Percentiles rank a stretch among this genome's conserved stretches.
Evolutionary conservation across 2,113 vertebrate genomes (phyloP).

Genomic region (Haemorhous mexicanus): DNA sequence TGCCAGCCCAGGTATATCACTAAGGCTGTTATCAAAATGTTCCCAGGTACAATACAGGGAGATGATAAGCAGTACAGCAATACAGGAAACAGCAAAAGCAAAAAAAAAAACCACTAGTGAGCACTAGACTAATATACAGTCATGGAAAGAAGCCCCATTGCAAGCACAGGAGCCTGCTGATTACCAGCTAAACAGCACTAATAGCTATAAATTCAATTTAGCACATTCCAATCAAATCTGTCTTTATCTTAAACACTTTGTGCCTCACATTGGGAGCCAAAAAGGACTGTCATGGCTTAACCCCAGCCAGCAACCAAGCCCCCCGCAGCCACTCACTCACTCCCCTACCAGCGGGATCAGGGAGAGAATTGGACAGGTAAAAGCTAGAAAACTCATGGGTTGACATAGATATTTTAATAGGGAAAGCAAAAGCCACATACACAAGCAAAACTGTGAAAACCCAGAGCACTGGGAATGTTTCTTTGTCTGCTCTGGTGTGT

Average conservation of each 20-base stretch:
- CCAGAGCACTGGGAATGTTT: too few relatives aligned
- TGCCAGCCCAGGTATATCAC: neutral
- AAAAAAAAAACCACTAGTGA: neutral
- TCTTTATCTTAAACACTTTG: neutral
- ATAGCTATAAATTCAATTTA: neutral
- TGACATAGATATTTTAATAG: neutral
- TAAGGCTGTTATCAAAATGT: neutral
- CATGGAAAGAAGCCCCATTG: neutral
- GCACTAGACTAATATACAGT: neutral
- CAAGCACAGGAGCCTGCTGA: neutral
- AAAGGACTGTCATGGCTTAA: neutral
- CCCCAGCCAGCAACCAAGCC: neutral
- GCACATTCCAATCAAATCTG: neutral
- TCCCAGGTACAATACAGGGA: neutral
- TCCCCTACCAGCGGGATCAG: neutral
- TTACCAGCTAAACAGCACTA: neutral
- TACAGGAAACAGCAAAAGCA: neutral
- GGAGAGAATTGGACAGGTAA: neutral
- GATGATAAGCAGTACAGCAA: neutral
- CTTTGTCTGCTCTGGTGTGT: too few relatives aligned
- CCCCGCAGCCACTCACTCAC: fast-evolving
- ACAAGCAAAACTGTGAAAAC: neutral
- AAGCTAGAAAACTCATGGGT: neutral
- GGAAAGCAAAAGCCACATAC: neutral
- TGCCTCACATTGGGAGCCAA: neutral